phyloP scores from a whole-genome alignment of 2,888 invertebrate genomes.

The Plutella xylostella region DNA sequence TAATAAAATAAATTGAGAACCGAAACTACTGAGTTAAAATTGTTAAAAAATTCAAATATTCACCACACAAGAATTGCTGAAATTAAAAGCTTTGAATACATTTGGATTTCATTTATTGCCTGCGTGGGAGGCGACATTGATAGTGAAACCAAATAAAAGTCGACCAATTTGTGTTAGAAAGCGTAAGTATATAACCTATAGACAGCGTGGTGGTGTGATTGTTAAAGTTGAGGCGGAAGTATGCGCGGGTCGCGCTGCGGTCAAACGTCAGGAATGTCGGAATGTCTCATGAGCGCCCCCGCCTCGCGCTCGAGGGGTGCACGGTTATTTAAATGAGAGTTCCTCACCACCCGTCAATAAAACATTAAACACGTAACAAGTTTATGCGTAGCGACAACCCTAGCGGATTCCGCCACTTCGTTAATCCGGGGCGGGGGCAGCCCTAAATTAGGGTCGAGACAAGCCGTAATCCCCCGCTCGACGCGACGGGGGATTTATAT shows the following conservation, averaged over 20 bases:
- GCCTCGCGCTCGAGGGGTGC: conserved; percentile 30
- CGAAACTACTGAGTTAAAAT: background rate
- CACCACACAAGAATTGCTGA: too few relatives aligned
- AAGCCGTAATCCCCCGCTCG: conserved; percentile 70
- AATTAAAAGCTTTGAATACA: too few relatives aligned
- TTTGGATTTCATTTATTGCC: too few relatives aligned
- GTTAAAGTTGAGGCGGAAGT: background rate
- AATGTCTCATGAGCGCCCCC: conserved; percentile 17
- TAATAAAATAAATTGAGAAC: too few relatives aligned
- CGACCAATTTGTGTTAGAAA: too few relatives aligned
- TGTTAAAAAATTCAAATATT: too few relatives aligned
- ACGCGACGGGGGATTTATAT: conserved; percentile 71
- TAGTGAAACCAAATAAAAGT: too few relatives aligned
- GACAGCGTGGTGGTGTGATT: too few relatives aligned
- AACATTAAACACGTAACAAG: conserved; percentile 71
- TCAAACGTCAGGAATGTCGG: conserved; percentile 10
- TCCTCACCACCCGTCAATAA: conserved; percentile 67
- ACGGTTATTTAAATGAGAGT: conserved; percentile 62
- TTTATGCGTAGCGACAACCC: conserved; percentile 68
- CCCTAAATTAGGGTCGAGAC: conserved; percentile 71
- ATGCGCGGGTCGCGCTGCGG: conserved; percentile 12
- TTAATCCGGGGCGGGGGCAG: conserved; percentile 69
- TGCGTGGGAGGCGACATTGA: too few relatives aligned
- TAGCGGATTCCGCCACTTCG: conserved; percentile 70
- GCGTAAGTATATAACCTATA: too few relatives aligned